These are phyloP conservation scores for Halocynthia aurantium DNA, from an alignment of 23 tunicate species.

Conservation along the genomic window DNA sequence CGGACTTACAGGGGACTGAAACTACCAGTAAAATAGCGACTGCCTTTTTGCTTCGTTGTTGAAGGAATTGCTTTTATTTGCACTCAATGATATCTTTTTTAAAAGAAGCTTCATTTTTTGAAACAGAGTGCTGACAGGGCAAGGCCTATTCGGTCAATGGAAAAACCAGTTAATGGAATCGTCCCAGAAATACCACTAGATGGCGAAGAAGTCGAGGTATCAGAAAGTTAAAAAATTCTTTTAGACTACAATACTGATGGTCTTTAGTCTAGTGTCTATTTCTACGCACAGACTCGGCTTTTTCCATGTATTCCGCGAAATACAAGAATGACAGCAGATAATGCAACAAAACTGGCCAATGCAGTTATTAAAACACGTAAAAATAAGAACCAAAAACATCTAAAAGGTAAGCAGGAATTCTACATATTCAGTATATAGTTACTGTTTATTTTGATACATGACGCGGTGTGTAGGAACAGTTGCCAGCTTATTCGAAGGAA, in stretches of 20 bases:
- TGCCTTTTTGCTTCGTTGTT: too few relatives aligned
- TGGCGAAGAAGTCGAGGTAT: conserved; percentile 36
- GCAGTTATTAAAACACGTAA: conserved; percentile 47
- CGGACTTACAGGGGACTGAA: conserved; percentile 52
- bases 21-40: conserved; percentile 27
- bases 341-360: conserved; percentile 63
- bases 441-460: background rate
- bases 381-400: conserved; percentile 70
- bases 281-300: conserved; percentile 39
- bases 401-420: conserved; percentile 36
- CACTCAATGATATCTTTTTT: background rate
- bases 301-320: conserved; percentile 82
- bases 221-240: background rate
- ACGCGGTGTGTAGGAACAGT: conserved; percentile 14
- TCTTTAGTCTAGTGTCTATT: background rate
- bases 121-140: conserved; percentile 57
- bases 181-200: conserved; percentile 79
- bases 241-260: background rate
- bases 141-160: conserved; percentile 26
- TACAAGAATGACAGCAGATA: conserved; percentile 76
- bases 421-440: background rate
- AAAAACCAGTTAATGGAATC: conserved; percentile 49
- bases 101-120: background rate
- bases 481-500: conserved; percentile 14
- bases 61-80: background rate